A percentile compares a stretch with the other conserved stretches of the same genome.
These are phyloP conservation scores for Danio aesculapii DNA, from an alignment of 2,797 vertebrate species.

Conservation along the genomic window DNA sequence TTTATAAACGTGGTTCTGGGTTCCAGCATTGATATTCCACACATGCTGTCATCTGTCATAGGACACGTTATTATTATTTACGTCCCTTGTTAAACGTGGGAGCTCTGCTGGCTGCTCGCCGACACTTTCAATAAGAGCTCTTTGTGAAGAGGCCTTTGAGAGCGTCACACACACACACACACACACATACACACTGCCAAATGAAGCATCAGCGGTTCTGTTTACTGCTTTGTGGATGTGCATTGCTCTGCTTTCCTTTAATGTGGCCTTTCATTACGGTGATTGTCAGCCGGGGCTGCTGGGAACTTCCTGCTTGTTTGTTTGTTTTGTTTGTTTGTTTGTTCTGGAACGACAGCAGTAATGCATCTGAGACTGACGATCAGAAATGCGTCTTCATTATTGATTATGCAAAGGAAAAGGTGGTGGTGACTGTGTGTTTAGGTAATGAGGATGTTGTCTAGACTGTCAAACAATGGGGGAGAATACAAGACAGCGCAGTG, in stretches of 20 bases:
- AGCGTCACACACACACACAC: conserved; percentile 6
- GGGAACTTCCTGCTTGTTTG: conserved; percentile 1
- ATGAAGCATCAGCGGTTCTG: conserved; percentile 35
- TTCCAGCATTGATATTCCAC: conserved; percentile 1
- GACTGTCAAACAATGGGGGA: no score
- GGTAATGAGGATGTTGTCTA: no score
- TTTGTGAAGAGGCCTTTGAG: conserved; percentile 20
- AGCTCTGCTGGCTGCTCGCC: conserved; percentile 11
- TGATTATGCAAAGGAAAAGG: not conserved
- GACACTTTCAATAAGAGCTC: conserved; percentile 29
- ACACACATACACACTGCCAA: not conserved
- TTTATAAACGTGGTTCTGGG: not conserved
- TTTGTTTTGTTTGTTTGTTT: no score
- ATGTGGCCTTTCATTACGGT: conserved; percentile 19
- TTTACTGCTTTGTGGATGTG: conserved; percentile 11
- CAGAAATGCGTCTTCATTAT: conserved; percentile 2
- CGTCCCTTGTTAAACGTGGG: conserved; percentile 5
- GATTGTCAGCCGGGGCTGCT: conserved; percentile 3
- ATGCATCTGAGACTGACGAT: not conserved
- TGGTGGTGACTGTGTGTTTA: no score
- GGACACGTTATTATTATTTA: conserved; percentile 20
- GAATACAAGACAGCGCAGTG: no score
- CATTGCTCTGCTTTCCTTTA: not conserved
- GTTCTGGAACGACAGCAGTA: not conserved
- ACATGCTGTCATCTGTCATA: not conserved